A percentile compares a stretch with the other conserved stretches of the same genome.
phyloP scores from a whole-genome alignment of 2,113 vertebrate species.

The Leptobrachium ailaonicum region DNA sequence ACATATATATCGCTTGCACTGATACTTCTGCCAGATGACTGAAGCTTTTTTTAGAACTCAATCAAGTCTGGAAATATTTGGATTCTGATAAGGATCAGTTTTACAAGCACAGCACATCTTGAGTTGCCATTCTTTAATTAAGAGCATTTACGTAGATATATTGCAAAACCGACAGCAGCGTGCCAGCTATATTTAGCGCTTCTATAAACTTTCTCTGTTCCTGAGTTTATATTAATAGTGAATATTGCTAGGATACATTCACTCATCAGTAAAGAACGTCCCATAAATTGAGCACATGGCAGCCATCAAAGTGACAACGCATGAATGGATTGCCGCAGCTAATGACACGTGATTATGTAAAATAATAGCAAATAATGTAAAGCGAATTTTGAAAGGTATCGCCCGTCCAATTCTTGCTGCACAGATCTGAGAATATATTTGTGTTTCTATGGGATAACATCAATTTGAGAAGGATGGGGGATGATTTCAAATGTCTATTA shows the following conservation, averaged over 20 bases:
- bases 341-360: no score
- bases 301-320: no score
- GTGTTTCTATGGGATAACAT: no score
- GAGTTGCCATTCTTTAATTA: constrained; percentile 43
- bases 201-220: background rate
- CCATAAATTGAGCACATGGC: background rate
- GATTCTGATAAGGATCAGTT: constrained; percentile 55
- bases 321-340: no score
- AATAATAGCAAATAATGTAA: no score
- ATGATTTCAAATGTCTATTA: no score
- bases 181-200: background rate
- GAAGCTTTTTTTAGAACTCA: constrained; percentile 27
- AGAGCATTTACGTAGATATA: constrained; percentile 49
- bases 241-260: background rate
- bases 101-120: constrained; percentile 52
- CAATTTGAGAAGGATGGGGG: no score
- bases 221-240: background rate
- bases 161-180: constrained; percentile 51
- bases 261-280: background rate
- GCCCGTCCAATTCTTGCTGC: no score
- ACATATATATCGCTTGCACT: background rate
- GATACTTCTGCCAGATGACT: constrained; percentile 53
- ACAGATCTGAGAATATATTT: no score
- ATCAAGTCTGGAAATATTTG: constrained; percentile 53
- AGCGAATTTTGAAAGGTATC: no score